Base-by-base conservation (phyloP, 1,140 invertebrate species). In the Rhizoglyphus robini region DNA sequence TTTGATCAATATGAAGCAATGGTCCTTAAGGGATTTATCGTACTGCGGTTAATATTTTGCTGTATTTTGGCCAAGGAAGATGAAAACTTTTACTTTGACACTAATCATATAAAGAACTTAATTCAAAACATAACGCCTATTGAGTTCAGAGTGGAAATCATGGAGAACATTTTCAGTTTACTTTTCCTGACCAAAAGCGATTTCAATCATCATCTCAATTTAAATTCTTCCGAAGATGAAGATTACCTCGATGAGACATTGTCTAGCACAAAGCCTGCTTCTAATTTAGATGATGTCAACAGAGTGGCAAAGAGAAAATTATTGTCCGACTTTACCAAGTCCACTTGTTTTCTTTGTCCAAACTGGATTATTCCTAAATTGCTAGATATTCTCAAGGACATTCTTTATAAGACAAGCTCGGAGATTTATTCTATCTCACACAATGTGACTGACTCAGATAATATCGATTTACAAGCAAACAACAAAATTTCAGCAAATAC, bases 111-210 rank as follows among this genome's bases (percentile, higher is more conserved):
- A 46, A 11, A 31, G 31, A 34, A 25, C 51, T 32, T 65, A 49
- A 63, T 79, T 1, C 64, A 68, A 20, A 69, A 72, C 61, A 68
- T 79, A 20, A 73, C 73, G 47, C 76, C 76, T 4, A 62, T 78
- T 51, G 69, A 72, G 20, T 77, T 73, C 63, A 67, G 77, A 13
- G 68, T 78, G 2, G 78, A 79, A 69, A 72, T 78, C 13, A 57
- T 79, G 63, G 77, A 79, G 69, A 74, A 79, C 72, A 71, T 79
- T 4, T 79, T 76, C 69, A 74, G 75, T 27, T 65, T 79, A 36
- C 68, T 79, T 29, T 78, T 78, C 72, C 65, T 75, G 5, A 75
- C 70, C 36, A 69, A 73, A 63, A 72, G 72, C 62, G 73, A 75
- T 65, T 15, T 3, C 27, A 60, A 60, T 60, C 58, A 60, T 46